Evolutionary conservation across 2,797 vertebrate species (phyloP).

Genomic region (Carduelis carduelis): DNA sequence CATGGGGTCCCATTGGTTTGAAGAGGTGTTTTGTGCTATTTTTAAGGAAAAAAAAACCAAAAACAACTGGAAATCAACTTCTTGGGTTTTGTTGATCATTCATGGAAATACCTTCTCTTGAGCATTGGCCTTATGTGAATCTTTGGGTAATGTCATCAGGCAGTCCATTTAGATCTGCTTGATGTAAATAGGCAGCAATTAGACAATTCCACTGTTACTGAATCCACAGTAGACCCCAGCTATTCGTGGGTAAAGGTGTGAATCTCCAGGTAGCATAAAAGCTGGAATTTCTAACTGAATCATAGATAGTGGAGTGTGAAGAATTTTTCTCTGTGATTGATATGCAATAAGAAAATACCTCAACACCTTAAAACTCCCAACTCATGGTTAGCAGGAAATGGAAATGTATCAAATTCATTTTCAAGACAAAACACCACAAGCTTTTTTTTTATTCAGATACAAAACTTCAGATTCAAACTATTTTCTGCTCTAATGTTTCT

Average conservation of each 20-base stretch:
- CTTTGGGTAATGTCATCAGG: not conserved
- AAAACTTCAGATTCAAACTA: not conserved
- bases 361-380: not conserved
- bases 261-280: not conserved
- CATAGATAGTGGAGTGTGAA: not conserved
- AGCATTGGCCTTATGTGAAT: not conserved
- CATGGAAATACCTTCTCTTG: not conserved
- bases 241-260: not conserved
- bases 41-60: not conserved
- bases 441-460: not conserved
- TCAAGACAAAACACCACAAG: not conserved
- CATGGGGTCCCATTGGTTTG: not conserved
- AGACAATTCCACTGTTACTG: not conserved
- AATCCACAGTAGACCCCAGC: not conserved
- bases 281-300: not conserved
- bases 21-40: not conserved
- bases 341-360: not conserved
- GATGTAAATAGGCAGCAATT: not conserved
- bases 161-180: not conserved
- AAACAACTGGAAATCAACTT: not conserved
- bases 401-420: not conserved
- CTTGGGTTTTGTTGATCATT: not conserved
- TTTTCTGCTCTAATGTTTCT: not conserved
- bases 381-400: not conserved
- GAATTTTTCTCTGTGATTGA: not conserved